A percentile compares a stretch with the other conserved stretches of the same genome.
phyloP scores from a whole-genome alignment of 2,888 invertebrate species.

The Amblyjoppa proteus region DNA sequence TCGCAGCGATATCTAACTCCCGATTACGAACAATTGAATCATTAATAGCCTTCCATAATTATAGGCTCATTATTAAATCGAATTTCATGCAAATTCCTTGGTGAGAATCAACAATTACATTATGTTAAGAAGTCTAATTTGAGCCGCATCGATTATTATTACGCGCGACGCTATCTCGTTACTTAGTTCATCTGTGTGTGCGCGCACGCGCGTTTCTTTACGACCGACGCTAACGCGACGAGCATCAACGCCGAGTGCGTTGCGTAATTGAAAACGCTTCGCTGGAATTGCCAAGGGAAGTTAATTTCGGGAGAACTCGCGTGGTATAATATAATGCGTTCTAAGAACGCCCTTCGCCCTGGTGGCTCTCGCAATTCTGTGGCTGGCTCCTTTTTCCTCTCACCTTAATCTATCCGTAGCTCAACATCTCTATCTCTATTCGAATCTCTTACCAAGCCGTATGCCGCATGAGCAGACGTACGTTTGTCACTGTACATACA shows the following conservation, averaged over 20 bases:
- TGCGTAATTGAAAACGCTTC: constrained; percentile 54
- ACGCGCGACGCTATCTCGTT: constrained; percentile 1
- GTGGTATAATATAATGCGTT: constrained; percentile 43
- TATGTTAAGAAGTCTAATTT: constrained; percentile 15
- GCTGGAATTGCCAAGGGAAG: constrained; percentile 47
- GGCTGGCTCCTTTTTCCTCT: constrained; percentile 35
- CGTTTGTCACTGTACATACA: constrained; percentile 36
- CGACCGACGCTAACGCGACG: constrained; percentile 31
- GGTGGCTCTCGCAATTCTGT: constrained; percentile 51
- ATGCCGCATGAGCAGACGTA: constrained; percentile 18
- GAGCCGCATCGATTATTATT: constrained; percentile 35
- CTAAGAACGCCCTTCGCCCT: constrained; percentile 35
- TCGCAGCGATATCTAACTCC: background rate
- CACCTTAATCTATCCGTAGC: constrained; percentile 14
- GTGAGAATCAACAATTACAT: background rate
- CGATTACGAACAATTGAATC: background rate
- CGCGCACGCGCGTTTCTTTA: background rate
- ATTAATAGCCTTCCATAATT: background rate
- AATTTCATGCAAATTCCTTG: background rate
- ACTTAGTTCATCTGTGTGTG: background rate
- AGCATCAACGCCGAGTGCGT: background rate
- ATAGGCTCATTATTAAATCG: background rate
- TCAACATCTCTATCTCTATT: constrained; percentile 13
- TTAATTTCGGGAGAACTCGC: constrained; percentile 56
- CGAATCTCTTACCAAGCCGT: constrained; percentile 14